Evolutionary conservation across 2,888 invertebrate species (phyloP).

Genomic region (Cephalotes varians): DNA sequence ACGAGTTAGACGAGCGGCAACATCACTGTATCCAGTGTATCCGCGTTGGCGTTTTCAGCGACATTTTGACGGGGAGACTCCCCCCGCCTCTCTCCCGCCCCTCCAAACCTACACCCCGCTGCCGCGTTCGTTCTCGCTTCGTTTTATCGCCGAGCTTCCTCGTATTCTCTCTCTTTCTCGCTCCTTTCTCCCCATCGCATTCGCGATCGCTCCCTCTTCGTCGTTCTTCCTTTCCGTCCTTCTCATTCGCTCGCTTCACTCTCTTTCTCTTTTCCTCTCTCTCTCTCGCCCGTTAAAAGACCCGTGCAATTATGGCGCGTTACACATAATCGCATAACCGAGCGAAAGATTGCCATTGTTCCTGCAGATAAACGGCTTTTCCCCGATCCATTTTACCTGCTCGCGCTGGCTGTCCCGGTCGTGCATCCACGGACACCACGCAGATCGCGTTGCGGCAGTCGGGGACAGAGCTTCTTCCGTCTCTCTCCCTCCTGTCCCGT

Average conservation of each 20-base stretch:
- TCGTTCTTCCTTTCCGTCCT: constrained; percentile 8
- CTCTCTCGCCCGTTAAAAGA: constrained; percentile 48
- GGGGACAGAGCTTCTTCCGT: neutral
- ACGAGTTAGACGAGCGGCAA: constrained; percentile 67
- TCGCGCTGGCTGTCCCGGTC: constrained; percentile 37
- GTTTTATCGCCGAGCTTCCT: constrained; percentile 62
- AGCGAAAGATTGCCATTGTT: constrained; percentile 65
- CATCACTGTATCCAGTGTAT: constrained; percentile 82
- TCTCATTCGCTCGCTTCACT: constrained; percentile 51
- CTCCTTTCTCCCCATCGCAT: neutral
- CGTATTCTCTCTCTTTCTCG: constrained; percentile 28
- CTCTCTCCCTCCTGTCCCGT: neutral
- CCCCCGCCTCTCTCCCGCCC: constrained; percentile 65
- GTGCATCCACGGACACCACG: constrained; percentile 25
- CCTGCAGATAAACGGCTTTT: constrained; percentile 2
- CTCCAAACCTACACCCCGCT: constrained; percentile 54
- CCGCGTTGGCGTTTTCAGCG: constrained; percentile 83
- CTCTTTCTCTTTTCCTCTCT: constrained; percentile 44
- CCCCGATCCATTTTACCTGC: constrained; percentile 34
- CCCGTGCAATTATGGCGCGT: constrained; percentile 66
- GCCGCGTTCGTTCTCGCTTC: constrained; percentile 56
- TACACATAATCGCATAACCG: constrained; percentile 55
- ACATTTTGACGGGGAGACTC: constrained; percentile 81
- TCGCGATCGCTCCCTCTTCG: constrained; percentile 29
- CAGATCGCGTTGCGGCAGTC: constrained; percentile 33